Conservation (phyloP, 2,888 invertebrate genomes). For the Resseliella maxima region DNA sequence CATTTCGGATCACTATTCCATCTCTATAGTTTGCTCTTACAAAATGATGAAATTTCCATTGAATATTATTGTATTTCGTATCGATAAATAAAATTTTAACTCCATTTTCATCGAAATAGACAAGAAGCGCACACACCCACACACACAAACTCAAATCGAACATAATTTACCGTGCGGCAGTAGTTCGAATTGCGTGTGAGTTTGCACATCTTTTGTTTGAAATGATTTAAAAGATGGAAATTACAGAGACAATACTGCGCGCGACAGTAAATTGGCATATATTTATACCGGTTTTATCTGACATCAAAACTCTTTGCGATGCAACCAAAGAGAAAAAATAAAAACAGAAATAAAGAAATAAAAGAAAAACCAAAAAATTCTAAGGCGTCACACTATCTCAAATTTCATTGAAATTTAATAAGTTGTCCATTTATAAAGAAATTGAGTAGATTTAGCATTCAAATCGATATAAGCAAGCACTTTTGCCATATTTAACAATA, state of each 20-base stretch:
- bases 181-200: background rate
- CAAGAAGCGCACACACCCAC: background rate
- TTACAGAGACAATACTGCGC: background rate
- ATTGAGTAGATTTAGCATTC: background rate
- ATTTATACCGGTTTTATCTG: background rate
- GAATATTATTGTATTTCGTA: background rate
- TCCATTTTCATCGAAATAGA: background rate
- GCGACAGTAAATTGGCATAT: background rate
- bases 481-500: no score
- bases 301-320: background rate
- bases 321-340: background rate
- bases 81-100: background rate
- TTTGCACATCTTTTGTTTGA: background rate
- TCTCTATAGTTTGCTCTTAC: background rate
- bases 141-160: no score
- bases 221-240: background rate
- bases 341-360: background rate
- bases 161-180: background rate
- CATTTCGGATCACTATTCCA: background rate
- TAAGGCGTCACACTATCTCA: conserved; percentile 11
- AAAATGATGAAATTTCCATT: background rate
- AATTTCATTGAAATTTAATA: conserved; percentile 45
- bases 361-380: background rate
- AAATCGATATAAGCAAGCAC: background rate
- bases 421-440: conserved; percentile 6